These are phyloP conservation scores for Ennomos quercinarius DNA, from an alignment of 2,888 invertebrate genomes.

Conservation along the genomic window DNA sequence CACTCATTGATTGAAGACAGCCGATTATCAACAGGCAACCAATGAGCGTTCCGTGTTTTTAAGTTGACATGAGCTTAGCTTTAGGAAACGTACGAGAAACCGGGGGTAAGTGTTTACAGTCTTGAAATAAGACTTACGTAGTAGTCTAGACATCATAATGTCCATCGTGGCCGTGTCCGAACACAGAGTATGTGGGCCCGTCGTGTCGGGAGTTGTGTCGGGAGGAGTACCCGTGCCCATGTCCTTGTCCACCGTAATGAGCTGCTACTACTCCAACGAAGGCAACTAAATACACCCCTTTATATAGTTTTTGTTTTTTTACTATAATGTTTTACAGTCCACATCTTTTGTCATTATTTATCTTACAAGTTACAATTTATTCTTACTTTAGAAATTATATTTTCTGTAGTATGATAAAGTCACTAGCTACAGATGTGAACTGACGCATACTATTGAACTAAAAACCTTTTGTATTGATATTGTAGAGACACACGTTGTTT, in stretches of 20 bases:
- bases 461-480: conserved; percentile 40
- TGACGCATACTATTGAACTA: conserved; percentile 4
- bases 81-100: no score
- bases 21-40: no score
- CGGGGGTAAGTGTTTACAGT: no score
- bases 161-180: conserved; percentile 25
- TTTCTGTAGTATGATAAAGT: background rate
- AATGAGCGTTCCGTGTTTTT: no score
- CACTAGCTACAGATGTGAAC: conserved; percentile 5
- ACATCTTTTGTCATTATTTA: no score
- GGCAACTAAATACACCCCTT: conserved; percentile 30
- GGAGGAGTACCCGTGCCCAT: conserved; percentile 51
- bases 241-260: conserved; percentile 47
- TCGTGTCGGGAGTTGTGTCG: conserved; percentile 43
- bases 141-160: conserved; percentile 38
- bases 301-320: no score
- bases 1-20: no score
- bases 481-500: no score
- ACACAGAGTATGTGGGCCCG: conserved; percentile 34
- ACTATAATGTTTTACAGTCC: no score
- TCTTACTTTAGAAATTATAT: no score
- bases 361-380: no score
- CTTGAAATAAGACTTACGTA: conserved; percentile 32
- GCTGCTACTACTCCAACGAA: conserved; percentile 31
- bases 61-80: no score